phyloP scores from a whole-genome alignment of 1,140 invertebrate genomes.

The Eumeta japonica region DNA sequence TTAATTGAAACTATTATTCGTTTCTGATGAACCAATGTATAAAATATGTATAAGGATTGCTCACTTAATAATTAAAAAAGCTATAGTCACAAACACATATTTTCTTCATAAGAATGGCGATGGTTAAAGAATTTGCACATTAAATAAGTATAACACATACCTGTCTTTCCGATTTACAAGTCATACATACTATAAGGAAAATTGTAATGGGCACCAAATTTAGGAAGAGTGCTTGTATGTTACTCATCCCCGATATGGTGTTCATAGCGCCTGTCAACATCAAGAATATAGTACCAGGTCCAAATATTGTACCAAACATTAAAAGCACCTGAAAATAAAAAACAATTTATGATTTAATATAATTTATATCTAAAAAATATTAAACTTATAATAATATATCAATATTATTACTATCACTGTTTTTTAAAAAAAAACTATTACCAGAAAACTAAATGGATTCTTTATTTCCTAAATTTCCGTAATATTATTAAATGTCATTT shows the following conservation, averaged over 20 bases:
- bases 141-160: conserved; percentile 56
- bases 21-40: too few relatives aligned
- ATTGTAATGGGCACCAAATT: conserved; percentile 79
- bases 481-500: too few relatives aligned
- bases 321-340: conserved; percentile 63
- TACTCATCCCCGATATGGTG: conserved; percentile 82
- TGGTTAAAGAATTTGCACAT: too few relatives aligned
- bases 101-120: too few relatives aligned
- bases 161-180: conserved; percentile 86
- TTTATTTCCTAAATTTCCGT: too few relatives aligned
- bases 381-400: not conserved
- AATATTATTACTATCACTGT: not conserved
- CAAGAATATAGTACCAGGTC: conserved; percentile 88
- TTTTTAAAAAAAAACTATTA: not conserved
- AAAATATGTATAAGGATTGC: too few relatives aligned
- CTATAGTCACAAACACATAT: too few relatives aligned
- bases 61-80: too few relatives aligned
- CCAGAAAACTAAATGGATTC: too few relatives aligned
- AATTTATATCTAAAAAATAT: not conserved
- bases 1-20: too few relatives aligned
- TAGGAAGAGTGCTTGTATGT: conserved; percentile 79
- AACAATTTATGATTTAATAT: not conserved
- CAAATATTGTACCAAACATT: conserved; percentile 85
- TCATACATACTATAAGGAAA: conserved; percentile 91
- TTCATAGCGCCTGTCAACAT: conserved; percentile 95